phyloP scores from a whole-genome alignment of 1,140 invertebrate genomes.

The Scaptodrosophila lebanonensis region DNA sequence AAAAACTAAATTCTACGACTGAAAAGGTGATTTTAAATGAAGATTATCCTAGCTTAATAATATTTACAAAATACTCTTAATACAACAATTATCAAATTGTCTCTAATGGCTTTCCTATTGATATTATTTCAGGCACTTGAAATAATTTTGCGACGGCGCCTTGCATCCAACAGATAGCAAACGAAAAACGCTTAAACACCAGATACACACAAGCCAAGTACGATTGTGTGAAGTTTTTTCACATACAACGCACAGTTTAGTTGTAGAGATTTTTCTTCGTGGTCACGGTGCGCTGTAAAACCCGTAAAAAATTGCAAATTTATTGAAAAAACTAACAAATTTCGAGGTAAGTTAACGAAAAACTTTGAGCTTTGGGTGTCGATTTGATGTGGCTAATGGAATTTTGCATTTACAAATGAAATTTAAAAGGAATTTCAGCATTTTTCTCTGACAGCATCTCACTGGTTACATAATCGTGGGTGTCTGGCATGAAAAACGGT shows the following conservation, averaged over 20 bases:
- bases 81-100: too few species aligned
- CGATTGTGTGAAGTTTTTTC: constrained; percentile 3
- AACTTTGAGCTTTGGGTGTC: background rate
- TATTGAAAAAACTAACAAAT: constrained; percentile 77
- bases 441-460: constrained; percentile 15
- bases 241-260: constrained; percentile 51
- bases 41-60: too few species aligned
- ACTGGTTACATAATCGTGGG: constrained; percentile 55
- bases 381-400: background rate
- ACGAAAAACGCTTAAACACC: constrained; percentile 53
- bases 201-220: constrained; percentile 10
- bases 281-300: constrained; percentile 53
- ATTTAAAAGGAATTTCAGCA: background rate
- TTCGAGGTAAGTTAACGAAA: constrained; percentile 62
- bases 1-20: background rate
- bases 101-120: too few species aligned
- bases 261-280: constrained; percentile 73
- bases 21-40: too few species aligned
- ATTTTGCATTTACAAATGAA: constrained; percentile 19
- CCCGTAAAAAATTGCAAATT: constrained; percentile 77
- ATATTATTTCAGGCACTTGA: background rate
- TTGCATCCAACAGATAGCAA: constrained; percentile 26
- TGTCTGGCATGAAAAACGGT: background rate
- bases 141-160: background rate
- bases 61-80: too few species aligned